Evolutionary conservation across 2,797 vertebrate species (phyloP), one percentile per base, ranked within the genome.

Genomic region (Paramormyrops hopkinsi): DNA sequence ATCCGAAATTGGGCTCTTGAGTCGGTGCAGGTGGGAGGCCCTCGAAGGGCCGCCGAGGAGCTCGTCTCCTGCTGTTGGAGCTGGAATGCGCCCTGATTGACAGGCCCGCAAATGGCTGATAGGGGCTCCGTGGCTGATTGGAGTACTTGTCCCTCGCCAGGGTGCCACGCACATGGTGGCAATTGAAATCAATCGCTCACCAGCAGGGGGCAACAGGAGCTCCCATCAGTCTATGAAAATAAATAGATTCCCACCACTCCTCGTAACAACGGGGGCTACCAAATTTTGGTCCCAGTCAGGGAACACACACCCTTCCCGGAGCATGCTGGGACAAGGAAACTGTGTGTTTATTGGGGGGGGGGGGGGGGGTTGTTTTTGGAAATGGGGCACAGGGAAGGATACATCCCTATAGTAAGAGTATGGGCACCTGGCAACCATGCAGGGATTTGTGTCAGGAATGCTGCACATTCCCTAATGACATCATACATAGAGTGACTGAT

Each of bases 41-140:
- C 11, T 59, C 0, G 69, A 19, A 76, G 69, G 37, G 69, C 37
- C 1, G 33, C 14, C 0, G 25, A 73, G 65, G 86, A 53, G 44
- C 48, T 22, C 22, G 92, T 91, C 92, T 93, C 92, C 93, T 91
- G 93, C 93, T 93, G 93, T 89, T 93, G 92, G 92, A 89, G 73
- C 91, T 76, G 48, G 86, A 92, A 88, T 90, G 89, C 89, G 90
- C 90, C 90, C 91, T 95, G 95, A 95, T 92, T 95, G 95, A 95
- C 95, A 93, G 94, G 89, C 89, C 92, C 92, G 93, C 95, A 95
- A 95, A 95, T 92, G 93, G 92, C 92, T 95, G 92, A 93, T 94
- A 92, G 94, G 93, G 88, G 94, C 93, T 87, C 2, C 17, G 0
- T 17, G 25, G 85, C 85, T 87, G 85, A 87, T 87, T 87, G 85